A percentile compares a stretch with the other conserved stretches of the same genome.
Conservation (phyloP, 2,113 vertebrate genomes). For the Malurus alboscapulatus region DNA sequence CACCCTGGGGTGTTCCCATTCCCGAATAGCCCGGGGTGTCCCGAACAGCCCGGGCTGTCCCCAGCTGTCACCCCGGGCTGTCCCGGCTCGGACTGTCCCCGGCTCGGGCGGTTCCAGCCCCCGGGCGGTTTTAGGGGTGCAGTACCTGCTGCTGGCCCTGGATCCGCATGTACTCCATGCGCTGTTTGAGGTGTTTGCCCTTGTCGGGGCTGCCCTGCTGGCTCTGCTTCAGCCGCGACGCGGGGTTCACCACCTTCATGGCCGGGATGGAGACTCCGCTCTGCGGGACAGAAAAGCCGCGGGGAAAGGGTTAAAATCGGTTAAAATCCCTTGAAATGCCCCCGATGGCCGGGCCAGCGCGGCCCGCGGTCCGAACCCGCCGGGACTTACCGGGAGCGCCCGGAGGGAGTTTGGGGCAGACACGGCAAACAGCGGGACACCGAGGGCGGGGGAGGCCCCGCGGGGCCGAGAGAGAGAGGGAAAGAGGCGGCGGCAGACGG, state of each 20-base stretch:
- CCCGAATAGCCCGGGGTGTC: too few species aligned
- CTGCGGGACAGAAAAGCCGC: conserved; percentile 45
- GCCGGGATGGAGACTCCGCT: conserved; percentile 75
- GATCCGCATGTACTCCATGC: conserved; percentile 89
- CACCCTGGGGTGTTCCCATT: too few species aligned
- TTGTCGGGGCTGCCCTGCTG: conserved; percentile 92
- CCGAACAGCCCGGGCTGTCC: too few species aligned
- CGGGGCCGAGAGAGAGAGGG: background rate
- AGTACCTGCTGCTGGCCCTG: conserved; percentile 95
- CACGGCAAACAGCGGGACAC: background rate
- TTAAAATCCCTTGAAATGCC: background rate
- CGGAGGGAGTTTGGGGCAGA: background rate
- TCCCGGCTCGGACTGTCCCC: background rate
- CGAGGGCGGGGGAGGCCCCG: background rate
- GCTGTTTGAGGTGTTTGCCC: conserved; percentile 86
- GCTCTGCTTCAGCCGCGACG: conserved; percentile 89
- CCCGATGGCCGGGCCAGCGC: background rate
- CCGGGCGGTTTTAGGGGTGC: conserved; percentile 49
- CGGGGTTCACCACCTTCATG: conserved; percentile 84
- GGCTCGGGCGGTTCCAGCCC: background rate
- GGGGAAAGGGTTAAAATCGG: background rate
- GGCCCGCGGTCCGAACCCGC: rapidly evolving
- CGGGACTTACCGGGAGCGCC: background rate
- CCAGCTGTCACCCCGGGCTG: too few species aligned
- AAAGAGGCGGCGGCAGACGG: background rate